These are phyloP conservation scores for Actinostola sp. DNA, from an alignment of 92 coral and sea anemone species.

Conservation along the genomic window DNA sequence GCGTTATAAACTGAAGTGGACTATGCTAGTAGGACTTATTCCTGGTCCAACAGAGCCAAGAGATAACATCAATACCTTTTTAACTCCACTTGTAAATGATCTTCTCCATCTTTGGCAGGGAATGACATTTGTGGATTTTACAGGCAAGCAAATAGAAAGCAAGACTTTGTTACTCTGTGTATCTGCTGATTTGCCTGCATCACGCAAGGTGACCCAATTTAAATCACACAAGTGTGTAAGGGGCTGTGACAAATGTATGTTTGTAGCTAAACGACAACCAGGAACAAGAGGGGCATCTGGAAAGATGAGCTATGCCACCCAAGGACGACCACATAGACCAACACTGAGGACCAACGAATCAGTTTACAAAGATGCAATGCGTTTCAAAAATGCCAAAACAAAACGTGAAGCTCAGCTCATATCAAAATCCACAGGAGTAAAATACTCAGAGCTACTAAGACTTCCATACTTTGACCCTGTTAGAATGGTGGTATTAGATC, in stretches of 20 bases:
- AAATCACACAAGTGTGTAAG: conserved; percentile 34
- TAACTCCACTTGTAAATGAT: conserved; percentile 29
- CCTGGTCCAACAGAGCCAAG: conserved; percentile 42
- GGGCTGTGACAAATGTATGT: conserved; percentile 50
- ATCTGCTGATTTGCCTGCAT: conserved; percentile 46
- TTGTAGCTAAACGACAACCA: conserved; percentile 44
- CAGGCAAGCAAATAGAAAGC: neutral
- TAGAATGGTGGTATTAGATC: conserved; percentile 31
- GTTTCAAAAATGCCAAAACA: conserved; percentile 15
- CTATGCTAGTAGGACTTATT: conserved; percentile 32
- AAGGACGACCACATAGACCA: conserved; percentile 1
- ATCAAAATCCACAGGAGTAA: conserved; percentile 33
- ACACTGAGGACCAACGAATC: conserved; percentile 5
- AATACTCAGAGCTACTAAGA: conserved; percentile 19
- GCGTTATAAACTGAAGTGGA: conserved; percentile 33
- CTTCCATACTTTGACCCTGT: conserved; percentile 42
- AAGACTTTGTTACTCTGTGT: conserved; percentile 37
- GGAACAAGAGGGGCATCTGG: conserved; percentile 51
- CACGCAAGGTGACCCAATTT: conserved; percentile 40
- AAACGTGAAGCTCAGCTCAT: conserved; percentile 13
- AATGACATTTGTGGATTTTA: neutral
- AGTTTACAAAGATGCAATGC: conserved; percentile 16
- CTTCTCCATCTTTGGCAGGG: conserved; percentile 9
- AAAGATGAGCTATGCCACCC: conserved; percentile 35
- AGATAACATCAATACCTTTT: conserved; percentile 17